Percentiles rank a stretch among this genome's conserved stretches.
Conservation (phyloP, 2,113 vertebrate genomes). For the Peucedramus taeniatus region DNA sequence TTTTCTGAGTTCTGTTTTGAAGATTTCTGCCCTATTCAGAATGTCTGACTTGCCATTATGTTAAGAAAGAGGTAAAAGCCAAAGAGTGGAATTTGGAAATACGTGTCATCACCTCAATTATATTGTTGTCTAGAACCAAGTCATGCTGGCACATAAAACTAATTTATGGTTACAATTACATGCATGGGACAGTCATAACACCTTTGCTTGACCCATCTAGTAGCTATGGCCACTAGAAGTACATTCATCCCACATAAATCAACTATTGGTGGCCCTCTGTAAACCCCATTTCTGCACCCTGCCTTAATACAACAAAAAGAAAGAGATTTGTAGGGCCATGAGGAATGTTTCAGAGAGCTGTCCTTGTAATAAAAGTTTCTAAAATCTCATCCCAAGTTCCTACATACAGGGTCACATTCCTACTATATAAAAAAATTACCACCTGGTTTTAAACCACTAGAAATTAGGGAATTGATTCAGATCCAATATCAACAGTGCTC, state of each 20-base stretch:
- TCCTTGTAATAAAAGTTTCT: background rate
- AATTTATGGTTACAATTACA: background rate
- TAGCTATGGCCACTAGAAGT: background rate
- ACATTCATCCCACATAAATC: background rate
- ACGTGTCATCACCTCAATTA: background rate
- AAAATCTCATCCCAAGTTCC: background rate
- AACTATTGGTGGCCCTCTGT: background rate
- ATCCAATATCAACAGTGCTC: background rate
- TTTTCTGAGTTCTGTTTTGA: conserved; percentile 26
- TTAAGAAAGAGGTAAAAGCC: background rate
- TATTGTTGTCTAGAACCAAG: background rate
- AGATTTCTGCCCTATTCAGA: conserved; percentile 18
- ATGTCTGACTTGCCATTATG: background rate
- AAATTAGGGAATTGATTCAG: background rate
- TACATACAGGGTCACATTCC: background rate
- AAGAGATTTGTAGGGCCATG: background rate
- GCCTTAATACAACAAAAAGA: background rate
- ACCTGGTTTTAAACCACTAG: background rate
- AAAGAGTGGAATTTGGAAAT: conserved; percentile 2
- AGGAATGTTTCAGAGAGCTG: background rate
- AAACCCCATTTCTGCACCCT: background rate
- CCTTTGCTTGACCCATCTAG: background rate
- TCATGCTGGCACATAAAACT: background rate
- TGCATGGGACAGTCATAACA: background rate
- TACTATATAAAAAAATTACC: background rate